Conservation (phyloP, 2,113 vertebrate species). For the Melospiza melodia region DNA sequence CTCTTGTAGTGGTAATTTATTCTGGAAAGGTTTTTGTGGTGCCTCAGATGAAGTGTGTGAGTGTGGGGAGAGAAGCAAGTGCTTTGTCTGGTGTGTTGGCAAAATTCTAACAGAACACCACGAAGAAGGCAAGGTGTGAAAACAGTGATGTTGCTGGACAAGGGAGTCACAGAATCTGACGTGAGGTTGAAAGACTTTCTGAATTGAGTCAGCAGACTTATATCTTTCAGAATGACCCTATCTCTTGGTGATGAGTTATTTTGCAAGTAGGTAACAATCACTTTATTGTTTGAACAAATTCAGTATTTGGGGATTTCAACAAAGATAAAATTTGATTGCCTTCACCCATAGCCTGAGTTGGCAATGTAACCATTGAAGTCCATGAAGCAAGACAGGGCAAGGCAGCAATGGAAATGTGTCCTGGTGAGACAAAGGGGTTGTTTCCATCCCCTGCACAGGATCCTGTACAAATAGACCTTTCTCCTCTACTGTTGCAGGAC, state of each 20-base stretch:
- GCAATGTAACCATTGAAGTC: background rate
- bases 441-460: background rate
- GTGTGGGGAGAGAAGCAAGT: background rate
- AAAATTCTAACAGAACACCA: background rate
- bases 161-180: background rate
- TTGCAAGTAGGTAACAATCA: background rate
- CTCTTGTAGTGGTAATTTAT: background rate
- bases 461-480: background rate
- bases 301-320: background rate
- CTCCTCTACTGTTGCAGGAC: background rate
- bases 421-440: background rate
- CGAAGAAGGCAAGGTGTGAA: fast-evolving
- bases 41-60: background rate
- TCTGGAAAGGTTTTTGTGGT: background rate
- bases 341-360: fast-evolving
- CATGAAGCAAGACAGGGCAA: background rate
- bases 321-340: background rate
- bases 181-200: background rate
- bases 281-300: background rate
- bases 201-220: background rate
- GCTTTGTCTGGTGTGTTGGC: background rate
- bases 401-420: background rate
- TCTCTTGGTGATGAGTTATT: background rate
- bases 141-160: background rate
- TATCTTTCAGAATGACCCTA: background rate